A percentile compares a stretch with the other conserved stretches of the same genome.
These are phyloP conservation scores for Dicyrtomina minuta DNA, from an alignment of 2,888 invertebrate genomes.

Conservation along the genomic window DNA sequence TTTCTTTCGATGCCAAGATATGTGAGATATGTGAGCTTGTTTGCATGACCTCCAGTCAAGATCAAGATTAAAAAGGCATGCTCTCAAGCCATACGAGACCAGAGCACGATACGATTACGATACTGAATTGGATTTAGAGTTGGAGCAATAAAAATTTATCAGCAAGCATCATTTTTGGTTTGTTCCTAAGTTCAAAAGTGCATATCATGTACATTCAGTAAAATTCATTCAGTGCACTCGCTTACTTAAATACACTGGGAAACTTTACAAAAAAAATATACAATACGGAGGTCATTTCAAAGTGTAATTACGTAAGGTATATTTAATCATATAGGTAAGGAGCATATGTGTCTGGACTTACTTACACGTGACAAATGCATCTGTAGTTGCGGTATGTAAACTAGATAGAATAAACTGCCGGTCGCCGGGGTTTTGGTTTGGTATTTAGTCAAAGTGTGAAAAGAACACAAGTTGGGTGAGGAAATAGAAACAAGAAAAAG, in stretches of 20 bases:
- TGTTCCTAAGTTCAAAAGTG: background rate
- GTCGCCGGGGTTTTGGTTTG: background rate
- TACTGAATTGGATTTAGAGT: background rate
- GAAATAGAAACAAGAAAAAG: conserved; percentile 4
- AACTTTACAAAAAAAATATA: no score
- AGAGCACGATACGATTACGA: no score
- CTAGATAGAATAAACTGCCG: background rate
- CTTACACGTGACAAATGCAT: no score
- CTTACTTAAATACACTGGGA: no score
- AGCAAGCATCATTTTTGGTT: background rate
- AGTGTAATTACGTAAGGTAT: no score
- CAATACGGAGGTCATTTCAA: no score
- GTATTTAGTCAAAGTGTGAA: background rate
- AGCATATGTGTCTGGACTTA: no score
- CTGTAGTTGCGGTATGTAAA: no score
- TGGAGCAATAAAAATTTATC: conserved; percentile 11
- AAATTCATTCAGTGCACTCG: no score
- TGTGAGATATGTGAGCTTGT: background rate
- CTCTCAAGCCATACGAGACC: no score
- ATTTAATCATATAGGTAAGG: no score
- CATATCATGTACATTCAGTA: no score
- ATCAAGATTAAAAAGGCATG: conserved; percentile 10
- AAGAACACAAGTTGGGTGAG: conserved; percentile 10
- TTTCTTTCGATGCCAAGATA: conserved; percentile 5
- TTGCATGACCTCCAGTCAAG: conserved; percentile 7